Percentiles rank a stretch among this genome's conserved stretches.
Conservation (phyloP, 1,140 invertebrate species). For the Ridgeia piscesae region DNA sequence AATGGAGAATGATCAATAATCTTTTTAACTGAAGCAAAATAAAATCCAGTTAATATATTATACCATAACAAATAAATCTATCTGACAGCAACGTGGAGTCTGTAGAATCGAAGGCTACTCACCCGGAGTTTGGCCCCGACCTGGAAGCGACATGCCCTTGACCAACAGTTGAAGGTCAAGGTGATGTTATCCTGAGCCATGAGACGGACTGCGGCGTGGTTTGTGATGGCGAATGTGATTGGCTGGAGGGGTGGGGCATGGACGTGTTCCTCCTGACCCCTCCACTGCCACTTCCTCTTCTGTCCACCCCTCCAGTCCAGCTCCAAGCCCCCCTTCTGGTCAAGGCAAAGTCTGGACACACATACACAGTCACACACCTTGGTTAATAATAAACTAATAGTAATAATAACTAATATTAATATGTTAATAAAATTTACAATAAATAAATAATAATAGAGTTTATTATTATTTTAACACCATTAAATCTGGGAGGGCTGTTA, state of each 20-base stretch:
- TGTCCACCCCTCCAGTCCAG: slow-evolving; percentile 42
- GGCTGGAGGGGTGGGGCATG: slow-evolving; percentile 57
- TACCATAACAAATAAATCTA: too few species aligned
- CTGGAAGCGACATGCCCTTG: slow-evolving; percentile 50
- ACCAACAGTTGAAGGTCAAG: slow-evolving; percentile 44
- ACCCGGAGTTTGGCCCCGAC: slow-evolving; percentile 54
- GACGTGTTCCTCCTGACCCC: slow-evolving; percentile 47
- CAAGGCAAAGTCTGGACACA: slow-evolving; percentile 22
- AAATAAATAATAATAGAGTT: too few species aligned
- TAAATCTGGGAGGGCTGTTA: too few species aligned
- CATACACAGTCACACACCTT: too few species aligned
- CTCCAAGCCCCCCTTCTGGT: slow-evolving; percentile 52
- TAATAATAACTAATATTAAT: too few species aligned
- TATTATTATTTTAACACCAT: too few species aligned
- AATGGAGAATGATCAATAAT: too few species aligned
- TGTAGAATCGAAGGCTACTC: background rate
- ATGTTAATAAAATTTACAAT: too few species aligned
- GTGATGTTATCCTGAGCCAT: slow-evolving; percentile 52
- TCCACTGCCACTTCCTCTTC: slow-evolving; percentile 50
- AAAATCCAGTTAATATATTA: too few species aligned
- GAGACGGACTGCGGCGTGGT: slow-evolving; percentile 42
- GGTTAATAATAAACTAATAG: too few species aligned
- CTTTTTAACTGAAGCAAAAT: too few species aligned
- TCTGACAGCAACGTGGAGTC: too few species aligned
- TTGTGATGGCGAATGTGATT: slow-evolving; percentile 49